These are phyloP conservation scores for Rhea americana DNA, from an alignment of 2,113 vertebrate species.

Conservation along the genomic window DNA sequence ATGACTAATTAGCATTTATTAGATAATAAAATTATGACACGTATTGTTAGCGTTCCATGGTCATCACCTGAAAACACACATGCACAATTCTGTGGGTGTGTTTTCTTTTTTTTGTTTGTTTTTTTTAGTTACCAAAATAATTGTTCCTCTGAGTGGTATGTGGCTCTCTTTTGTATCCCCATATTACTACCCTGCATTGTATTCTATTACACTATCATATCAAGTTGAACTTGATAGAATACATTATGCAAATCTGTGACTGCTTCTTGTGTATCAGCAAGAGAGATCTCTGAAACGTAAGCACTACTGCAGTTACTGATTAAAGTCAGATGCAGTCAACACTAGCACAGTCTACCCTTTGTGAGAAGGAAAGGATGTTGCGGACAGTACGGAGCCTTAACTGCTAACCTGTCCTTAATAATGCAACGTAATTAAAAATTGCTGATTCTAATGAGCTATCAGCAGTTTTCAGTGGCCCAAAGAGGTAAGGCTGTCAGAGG, in stretches of 20 bases:
- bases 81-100: neutral
- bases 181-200: neutral
- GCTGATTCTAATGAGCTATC: neutral
- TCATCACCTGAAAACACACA: neutral
- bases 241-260: constrained; percentile 54
- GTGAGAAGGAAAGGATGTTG: neutral
- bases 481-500: fast-evolving
- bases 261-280: constrained; percentile 39
- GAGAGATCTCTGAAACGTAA: constrained; percentile 38
- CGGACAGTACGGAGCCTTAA: neutral
- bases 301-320: neutral
- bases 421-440: neutral
- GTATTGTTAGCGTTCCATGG: neutral
- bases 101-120: neutral
- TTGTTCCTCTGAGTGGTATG: neutral
- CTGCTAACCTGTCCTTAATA: neutral
- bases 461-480: neutral
- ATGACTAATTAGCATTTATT: neutral
- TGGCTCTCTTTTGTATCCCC: neutral
- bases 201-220: constrained; percentile 36
- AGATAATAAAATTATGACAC: neutral
- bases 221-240: constrained; percentile 57
- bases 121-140: neutral
- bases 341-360: neutral
- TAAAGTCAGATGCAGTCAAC: neutral